A percentile compares a stretch with the other conserved stretches of the same genome.
phyloP scores from a whole-genome alignment of 2,113 vertebrate species.

The Myiagra hebetior region DNA sequence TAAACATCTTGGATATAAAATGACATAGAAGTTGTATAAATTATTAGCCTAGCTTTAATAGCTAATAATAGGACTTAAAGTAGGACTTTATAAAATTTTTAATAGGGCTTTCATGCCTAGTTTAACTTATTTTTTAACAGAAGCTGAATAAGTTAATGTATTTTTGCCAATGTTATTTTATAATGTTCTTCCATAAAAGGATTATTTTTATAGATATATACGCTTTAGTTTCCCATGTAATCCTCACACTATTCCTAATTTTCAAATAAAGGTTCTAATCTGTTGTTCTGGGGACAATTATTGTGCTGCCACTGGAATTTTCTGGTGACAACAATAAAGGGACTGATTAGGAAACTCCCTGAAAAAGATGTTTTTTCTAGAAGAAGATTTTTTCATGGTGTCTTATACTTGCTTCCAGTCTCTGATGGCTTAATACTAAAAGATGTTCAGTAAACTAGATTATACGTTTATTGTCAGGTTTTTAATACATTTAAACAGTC shows the following conservation, averaged over 20 bases:
- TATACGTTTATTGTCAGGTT: background rate
- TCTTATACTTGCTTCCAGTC: background rate
- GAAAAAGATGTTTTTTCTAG: background rate
- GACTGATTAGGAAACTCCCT: background rate
- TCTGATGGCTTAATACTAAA: background rate
- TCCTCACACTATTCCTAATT: background rate
- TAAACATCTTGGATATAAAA: background rate
- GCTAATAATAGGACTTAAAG: constrained; percentile 12
- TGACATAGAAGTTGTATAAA: background rate
- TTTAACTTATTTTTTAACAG: background rate
- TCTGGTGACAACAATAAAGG: background rate
- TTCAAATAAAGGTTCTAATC: background rate
- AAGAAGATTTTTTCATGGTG: background rate
- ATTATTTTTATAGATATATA: background rate
- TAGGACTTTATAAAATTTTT: background rate
- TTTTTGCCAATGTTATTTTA: background rate
- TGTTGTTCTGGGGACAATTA: background rate
- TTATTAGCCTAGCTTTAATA: background rate
- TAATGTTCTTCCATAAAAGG: background rate
- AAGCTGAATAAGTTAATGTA: background rate
- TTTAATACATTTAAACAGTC: background rate
- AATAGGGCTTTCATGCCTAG: background rate
- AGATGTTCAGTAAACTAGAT: background rate
- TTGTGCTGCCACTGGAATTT: background rate
- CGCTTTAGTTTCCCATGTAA: background rate